Evolutionary conservation across 2,113 vertebrate species (phyloP).

Genomic region (Hylia prasina): DNA sequence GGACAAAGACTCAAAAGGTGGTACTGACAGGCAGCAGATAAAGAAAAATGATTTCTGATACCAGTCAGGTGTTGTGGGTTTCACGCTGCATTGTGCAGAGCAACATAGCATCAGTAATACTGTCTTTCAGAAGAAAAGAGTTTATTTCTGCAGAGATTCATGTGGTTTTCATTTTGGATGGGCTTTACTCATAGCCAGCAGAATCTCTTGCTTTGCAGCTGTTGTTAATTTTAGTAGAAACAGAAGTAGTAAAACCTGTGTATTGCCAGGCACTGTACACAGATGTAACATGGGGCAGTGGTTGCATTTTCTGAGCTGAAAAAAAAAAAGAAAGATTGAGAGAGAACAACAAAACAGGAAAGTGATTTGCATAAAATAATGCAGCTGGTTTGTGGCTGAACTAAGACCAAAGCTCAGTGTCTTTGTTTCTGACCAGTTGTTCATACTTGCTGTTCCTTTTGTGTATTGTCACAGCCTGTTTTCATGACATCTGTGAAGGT

Average conservation of each 20-base stretch:
- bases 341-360: background rate
- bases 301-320: background rate
- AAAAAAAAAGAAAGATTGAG: background rate
- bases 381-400: background rate
- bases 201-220: background rate
- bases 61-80: background rate
- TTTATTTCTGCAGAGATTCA: background rate
- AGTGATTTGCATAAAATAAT: background rate
- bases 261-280: background rate
- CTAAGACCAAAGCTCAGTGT: background rate
- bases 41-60: background rate
- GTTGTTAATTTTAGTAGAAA: background rate
- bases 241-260: background rate
- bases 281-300: background rate
- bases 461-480: background rate
- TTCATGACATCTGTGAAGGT: background rate
- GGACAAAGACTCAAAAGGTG: background rate
- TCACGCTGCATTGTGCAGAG: background rate
- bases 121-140: background rate
- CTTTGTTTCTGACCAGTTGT: background rate
- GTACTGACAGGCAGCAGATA: background rate
- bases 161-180: background rate
- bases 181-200: background rate
- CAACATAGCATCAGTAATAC: fast-evolving
- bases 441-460: background rate